A percentile compares a stretch with the other conserved stretches of the same genome.
phyloP scores from a whole-genome alignment of 2,888 invertebrate species.

The Ctenicera cuprea region DNA sequence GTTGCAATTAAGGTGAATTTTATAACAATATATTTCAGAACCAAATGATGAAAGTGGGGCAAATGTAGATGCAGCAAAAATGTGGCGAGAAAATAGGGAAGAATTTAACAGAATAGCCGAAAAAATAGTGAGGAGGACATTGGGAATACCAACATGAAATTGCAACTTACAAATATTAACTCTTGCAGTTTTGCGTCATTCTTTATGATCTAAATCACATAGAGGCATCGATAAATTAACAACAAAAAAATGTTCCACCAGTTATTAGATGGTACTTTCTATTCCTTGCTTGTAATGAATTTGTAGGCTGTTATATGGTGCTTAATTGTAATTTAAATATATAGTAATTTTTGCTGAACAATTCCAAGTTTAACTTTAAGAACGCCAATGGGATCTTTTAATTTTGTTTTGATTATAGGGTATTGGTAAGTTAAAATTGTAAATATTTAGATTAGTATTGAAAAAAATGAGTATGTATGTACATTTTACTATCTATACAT shows the following conservation, averaged over 20 bases:
- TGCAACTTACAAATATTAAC: background rate
- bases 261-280: background rate
- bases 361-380: background rate
- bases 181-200: background rate
- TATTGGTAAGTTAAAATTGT: background rate
- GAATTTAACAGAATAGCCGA: constrained; percentile 96
- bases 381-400: no score
- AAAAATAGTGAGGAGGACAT: constrained; percentile 91
- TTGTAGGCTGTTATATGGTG: constrained; percentile 20
- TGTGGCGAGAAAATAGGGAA: constrained; percentile 97
- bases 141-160: constrained; percentile 80
- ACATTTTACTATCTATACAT: no score
- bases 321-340: constrained; percentile 11
- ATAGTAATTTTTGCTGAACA: background rate
- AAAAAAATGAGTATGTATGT: no score
- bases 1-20: background rate
- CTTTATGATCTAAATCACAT: background rate
- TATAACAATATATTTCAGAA: constrained; percentile 75
- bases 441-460: background rate
- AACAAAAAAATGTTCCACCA: no score
- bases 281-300: constrained; percentile 13
- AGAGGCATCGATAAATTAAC: background rate
- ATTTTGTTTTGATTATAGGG: background rate
- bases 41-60: constrained; percentile 99
- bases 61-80: constrained; percentile 99